Evolutionary conservation across 2,888 invertebrate genomes (phyloP), one percentile per base, ranked within the genome.

Genomic region (Sphaeridia pumilis): DNA sequence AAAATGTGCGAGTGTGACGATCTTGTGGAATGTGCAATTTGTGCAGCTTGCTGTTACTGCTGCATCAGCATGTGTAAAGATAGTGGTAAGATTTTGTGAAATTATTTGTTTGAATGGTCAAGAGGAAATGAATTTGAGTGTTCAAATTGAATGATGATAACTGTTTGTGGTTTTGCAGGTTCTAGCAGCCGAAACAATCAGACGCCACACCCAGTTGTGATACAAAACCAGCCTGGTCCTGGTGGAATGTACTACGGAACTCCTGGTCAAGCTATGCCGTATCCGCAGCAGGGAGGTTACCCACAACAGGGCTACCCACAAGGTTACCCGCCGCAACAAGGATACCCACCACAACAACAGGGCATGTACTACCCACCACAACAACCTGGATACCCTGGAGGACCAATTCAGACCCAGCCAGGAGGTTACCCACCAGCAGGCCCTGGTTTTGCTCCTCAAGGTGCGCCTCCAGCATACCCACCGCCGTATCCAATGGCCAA

Each of bases 1-100:
- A 60, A 53, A 43, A 62, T 62, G 62, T 62, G 62, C 45, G 63
- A 63, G 31, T 51, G 57, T 24, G 63, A 61, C 17, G 63, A 63
- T 47, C 45, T 63, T 35, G 55, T 61, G 24, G 63, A 63, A 34
- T 63, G 63, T 51, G 63, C 60, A 5, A 49, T 63, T 27, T 63
- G 63, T 47, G 55, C 57, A n/a, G 59, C 58, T 21, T 63, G 63
- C 45, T 52, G 58, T 26, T 49, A 61, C 17, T 63, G 63, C 41
- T 61, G 60, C 26, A 48, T 57, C 1, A 61, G 55, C 51, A 53
- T 61, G 47, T 59, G 60, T 34, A 57, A 51, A 55, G 52, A 52
- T 12, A 45, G 46, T 26, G 43, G 49, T 58, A 47, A 57, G 56
- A 46, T 28, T 38, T 31, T 14, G 31, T 31, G 31, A 31, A 7